Evolutionary conservation across 2,113 vertebrate genomes (phyloP).

Genomic region (Morone saxatilis): DNA sequence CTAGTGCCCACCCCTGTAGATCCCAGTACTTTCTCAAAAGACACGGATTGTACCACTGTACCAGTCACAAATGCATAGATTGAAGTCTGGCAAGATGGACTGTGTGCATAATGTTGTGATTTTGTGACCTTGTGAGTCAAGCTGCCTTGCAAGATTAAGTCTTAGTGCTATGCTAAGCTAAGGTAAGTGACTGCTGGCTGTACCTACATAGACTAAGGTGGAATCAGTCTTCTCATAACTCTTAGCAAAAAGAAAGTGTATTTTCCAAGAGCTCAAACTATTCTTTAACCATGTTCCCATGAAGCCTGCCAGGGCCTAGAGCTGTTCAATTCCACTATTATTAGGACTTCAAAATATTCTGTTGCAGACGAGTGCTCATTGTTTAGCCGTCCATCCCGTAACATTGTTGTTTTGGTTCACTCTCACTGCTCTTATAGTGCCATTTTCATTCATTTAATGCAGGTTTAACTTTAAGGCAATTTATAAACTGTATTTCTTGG

Average conservation of each 20-base stretch:
- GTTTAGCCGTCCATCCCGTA: background rate
- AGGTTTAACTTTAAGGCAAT: too few species aligned
- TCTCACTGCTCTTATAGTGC: background rate
- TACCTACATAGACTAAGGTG: background rate
- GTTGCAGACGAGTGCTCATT: background rate
- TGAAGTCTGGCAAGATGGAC: too few species aligned
- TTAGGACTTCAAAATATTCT: too few species aligned
- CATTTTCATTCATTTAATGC: background rate
- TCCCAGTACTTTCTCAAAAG: too few species aligned
- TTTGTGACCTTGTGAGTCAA: too few species aligned
- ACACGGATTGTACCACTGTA: too few species aligned
- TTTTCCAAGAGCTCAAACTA: background rate
- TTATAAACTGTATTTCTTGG: too few species aligned
- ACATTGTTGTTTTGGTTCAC: background rate
- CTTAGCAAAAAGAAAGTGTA: background rate
- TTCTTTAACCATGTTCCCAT: background rate
- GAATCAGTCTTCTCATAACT: background rate
- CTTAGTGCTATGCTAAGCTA: background rate
- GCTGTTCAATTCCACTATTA: background rate
- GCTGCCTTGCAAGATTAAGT: too few species aligned
- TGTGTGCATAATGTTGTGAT: too few species aligned
- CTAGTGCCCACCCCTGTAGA: too few species aligned
- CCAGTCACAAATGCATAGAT: too few species aligned
- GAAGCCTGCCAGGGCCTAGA: background rate
- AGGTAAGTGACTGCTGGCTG: background rate